Percentiles rank a stretch among this genome's conserved stretches.
Conservation (phyloP, 2,113 vertebrate genomes). For the Chaenocephalus aceratus region DNA sequence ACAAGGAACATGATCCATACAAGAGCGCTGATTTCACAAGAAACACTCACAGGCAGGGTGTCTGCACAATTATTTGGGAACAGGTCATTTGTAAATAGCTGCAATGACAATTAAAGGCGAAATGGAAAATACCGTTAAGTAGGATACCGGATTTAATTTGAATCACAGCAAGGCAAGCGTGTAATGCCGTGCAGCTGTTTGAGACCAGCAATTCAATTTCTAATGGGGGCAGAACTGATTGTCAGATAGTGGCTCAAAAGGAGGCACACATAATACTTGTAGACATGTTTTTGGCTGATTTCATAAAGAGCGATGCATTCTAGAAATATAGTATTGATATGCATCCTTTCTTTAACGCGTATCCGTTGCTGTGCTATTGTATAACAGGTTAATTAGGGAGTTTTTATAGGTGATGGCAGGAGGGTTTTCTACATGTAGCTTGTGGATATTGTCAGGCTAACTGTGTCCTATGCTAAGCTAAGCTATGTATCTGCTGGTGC, state of each 20-base stretch:
- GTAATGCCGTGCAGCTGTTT: background rate
- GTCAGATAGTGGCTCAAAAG: slow-evolving; percentile 4
- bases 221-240: background rate
- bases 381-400: background rate
- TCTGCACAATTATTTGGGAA: background rate
- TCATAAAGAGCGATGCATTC: background rate
- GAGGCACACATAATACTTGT: slow-evolving; percentile 1
- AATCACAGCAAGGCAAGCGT: slow-evolving; percentile 1
- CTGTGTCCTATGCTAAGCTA: background rate
- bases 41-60: slow-evolving; percentile 10
- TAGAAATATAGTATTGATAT: too few relatives aligned
- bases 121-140: slow-evolving; percentile 3
- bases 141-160: slow-evolving; percentile 16
- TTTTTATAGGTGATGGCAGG: background rate
- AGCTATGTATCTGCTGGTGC: background rate
- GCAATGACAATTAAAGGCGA: slow-evolving; percentile 4
- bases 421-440: background rate
- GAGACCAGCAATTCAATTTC: too few relatives aligned
- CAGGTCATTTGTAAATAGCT: slow-evolving; percentile 13
- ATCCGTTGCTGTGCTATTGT: too few relatives aligned
- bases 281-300: background rate
- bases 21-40: slow-evolving; percentile 29
- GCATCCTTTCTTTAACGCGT: too few relatives aligned
- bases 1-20: slow-evolving; percentile 4
- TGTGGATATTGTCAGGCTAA: background rate